Conservation (phyloP, 2,888 invertebrate genomes). For the Argyra leucocephala region DNA sequence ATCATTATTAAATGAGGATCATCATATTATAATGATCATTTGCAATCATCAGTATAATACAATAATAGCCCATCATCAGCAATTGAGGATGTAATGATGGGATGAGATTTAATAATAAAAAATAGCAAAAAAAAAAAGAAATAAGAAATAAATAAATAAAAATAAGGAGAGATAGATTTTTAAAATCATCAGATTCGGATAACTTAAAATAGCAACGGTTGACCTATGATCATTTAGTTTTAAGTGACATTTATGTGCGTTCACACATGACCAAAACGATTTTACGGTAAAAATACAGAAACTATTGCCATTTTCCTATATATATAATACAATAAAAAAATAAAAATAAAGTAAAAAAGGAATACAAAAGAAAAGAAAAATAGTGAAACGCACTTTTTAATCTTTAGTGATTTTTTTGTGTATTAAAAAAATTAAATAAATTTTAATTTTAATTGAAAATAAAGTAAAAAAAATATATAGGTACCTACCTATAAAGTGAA, state of each 20-base stretch:
- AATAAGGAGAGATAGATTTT: neutral
- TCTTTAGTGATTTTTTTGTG: too few species aligned
- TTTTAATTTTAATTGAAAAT: too few species aligned
- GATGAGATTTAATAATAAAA: slow-evolving; percentile 4
- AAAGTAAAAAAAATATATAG: too few species aligned
- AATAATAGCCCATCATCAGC: neutral
- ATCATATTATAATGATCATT: neutral
- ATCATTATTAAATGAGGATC: too few species aligned
- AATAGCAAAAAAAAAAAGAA: neutral
- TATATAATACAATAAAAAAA: too few species aligned
- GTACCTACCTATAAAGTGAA: too few species aligned
- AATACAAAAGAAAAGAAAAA: too few species aligned
- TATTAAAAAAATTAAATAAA: too few species aligned
- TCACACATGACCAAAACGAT: slow-evolving; percentile 21
- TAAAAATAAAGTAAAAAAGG: too few species aligned
- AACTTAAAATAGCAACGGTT: slow-evolving; percentile 25
- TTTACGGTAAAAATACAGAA: neutral
- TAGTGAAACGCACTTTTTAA: too few species aligned
- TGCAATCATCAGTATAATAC: neutral
- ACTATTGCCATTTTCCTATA: too few species aligned
- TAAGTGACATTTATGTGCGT: slow-evolving; percentile 23
- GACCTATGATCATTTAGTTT: slow-evolving; percentile 25
- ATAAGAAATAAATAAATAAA: neutral
- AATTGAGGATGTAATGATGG: slow-evolving; percentile 17
- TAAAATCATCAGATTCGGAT: slow-evolving; percentile 19